A percentile compares a stretch with the other conserved stretches of the same genome.
phyloP scores from a whole-genome alignment of 2,888 invertebrate species.

The Caenorhabditis sp. region DNA sequence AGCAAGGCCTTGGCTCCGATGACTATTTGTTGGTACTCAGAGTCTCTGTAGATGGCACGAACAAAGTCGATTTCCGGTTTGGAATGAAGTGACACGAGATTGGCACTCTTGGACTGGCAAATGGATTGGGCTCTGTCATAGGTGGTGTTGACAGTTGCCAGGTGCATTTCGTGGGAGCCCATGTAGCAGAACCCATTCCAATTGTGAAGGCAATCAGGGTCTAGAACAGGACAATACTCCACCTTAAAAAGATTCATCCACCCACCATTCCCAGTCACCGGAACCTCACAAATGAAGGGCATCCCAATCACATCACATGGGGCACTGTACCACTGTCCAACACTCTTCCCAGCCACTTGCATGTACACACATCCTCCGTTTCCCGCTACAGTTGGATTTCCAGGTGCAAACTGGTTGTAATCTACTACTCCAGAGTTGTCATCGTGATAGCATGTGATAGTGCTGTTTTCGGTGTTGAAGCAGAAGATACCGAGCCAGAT shows the following conservation, averaged over 20 bases:
- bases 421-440: conserved; percentile 16
- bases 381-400: conserved; percentile 11
- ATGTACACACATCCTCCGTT: conserved; percentile 45
- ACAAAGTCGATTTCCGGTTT: conserved; percentile 34
- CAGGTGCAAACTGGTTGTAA: conserved; percentile 31
- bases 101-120: conserved; percentile 15
- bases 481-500: conserved; percentile 47
- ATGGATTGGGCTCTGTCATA: conserved; percentile 6
- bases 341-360: neutral
- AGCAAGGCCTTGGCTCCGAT: conserved; percentile 21
- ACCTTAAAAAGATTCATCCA: neutral
- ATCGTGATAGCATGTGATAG: conserved; percentile 28
- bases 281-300: conserved; percentile 46
- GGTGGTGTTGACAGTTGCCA: neutral
- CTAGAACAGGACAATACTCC: conserved; percentile 1
- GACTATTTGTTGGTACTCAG: neutral
- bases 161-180: conserved; percentile 4
- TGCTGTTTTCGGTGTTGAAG: conserved; percentile 29
- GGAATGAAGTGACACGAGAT: conserved; percentile 25
- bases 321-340: conserved; percentile 38
- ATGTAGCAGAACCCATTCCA: conserved; percentile 40
- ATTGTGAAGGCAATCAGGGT: conserved; percentile 23
- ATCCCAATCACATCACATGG: conserved; percentile 34
- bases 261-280: conserved; percentile 17
- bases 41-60: conserved; percentile 18